Evolutionary conservation across 2,888 invertebrate genomes (phyloP), one percentile per base, ranked within the genome.

Genomic region (Trichacis sp.): DNA sequence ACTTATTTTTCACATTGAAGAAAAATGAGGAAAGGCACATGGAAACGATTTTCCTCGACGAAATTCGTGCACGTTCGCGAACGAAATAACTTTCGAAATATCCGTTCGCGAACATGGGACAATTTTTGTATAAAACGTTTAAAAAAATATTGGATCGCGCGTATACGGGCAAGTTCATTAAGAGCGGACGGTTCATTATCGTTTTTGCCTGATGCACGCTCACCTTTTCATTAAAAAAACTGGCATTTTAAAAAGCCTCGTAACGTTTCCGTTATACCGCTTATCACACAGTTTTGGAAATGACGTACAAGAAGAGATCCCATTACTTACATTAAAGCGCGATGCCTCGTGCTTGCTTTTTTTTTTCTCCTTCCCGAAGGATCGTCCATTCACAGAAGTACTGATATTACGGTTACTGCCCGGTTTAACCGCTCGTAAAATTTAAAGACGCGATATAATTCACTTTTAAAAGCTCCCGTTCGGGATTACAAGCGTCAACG

Each of bases 361-460:
- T 55, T 51, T 46, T 50, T 40, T 55, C 59, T 51, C 55, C 51
- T 48, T 59, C 54, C 46, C 49, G 51, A 42, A 45, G 24, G 47
- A 20, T 48, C 45, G 38, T 54, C 46, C 38, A 38, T 38, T 38
- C 54, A 24, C 51, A 43, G 57, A 57, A 63, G 38, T 30, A 45
- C 51, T 40, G 14, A 49, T 20, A 36, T 55, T 61, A 48, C 20
- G 9, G 57, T 24, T 46, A 53, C 15, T 63, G 40, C 30, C 33
- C 52, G 15, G 38, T 43, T 45, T 54, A 58, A 64, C 45, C 24
- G 57, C 46, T 64, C 59, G 40, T 59, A 56, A 64, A 64, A 56
- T 2, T 42, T 42, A 12, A 14, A 4, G 15, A 42, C 15, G 42
- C 18, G 11, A 4, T 18, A 18, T 42, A 42, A 42, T 42, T 42